Base-by-base conservation (phyloP, 2,888 invertebrate species). In the Embidobia sp. region DNA sequence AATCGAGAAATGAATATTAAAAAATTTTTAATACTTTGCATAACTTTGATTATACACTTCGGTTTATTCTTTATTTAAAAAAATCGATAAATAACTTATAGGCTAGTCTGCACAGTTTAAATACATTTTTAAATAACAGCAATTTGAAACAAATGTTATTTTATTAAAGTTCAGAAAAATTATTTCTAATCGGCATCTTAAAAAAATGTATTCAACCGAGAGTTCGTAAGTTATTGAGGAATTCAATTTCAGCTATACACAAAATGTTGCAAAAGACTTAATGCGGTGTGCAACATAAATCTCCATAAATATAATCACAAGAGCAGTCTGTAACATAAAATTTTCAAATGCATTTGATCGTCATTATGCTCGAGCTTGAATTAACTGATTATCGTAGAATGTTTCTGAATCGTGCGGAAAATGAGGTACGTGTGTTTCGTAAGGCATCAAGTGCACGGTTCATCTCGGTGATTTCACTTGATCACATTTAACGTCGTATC, bases 381-480 rank as follows among this genome's bases (percentile, higher is more conserved):
- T 70, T 61, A 70, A 70, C 70, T 51, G 70, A 70, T 70, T 70
- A 61, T 70, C 70, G 70, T 27, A 40, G 70, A 70, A 70, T 51
- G 70, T 70, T 61, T 27, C 26, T 33, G 70, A 61, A 61, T 70
- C 70, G 70, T 70, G 70, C 70, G 70, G 59, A 70, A 70, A 70
- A 70, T 61, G 51, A 70, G 70, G 59, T n/a, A n/a, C 66, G 55
- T 26, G 59, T 18, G 53, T 69, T 69, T 59, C 59, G 42, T 49
- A 57, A 67, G 27, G 57, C 59, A 42, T 27, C 11, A 8, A 48
- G 31, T 29, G 40, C 57, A 69, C 59, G 57, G 59, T 40, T 57
- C 55, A 48, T 67, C 48, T 57, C 33, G 33, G 22, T 33, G 57
- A 69, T 69, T 69, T 69, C 33, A 31, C 48, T 37, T 44, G 67